Conservation (phyloP, 30 jellyfish, hydroid and myxozoan genomes). For the Rhopilema esculentum region DNA sequence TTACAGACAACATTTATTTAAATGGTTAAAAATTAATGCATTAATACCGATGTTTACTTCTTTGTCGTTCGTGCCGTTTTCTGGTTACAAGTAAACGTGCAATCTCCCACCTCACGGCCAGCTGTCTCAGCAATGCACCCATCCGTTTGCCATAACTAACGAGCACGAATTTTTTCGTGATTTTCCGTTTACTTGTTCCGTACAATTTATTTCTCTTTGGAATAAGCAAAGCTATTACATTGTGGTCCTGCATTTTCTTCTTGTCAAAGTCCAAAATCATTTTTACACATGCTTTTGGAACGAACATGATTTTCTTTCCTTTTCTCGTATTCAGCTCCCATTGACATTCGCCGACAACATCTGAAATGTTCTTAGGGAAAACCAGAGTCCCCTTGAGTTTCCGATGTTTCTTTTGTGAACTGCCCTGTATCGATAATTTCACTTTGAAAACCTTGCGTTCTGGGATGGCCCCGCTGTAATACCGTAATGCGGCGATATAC, state of each 20-base stretch:
- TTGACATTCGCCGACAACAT: constrained; percentile 25
- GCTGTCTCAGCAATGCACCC: constrained; percentile 41
- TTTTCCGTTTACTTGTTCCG: constrained; percentile 12
- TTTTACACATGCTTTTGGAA: constrained; percentile 51
- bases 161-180: constrained; percentile 62
- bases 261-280: neutral
- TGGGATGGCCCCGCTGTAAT: constrained; percentile 6
- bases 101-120: constrained; percentile 28
- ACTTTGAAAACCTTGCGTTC: constrained; percentile 34
- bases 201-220: constrained; percentile 36
- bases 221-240: constrained; percentile 37
- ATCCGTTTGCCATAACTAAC: constrained; percentile 61
- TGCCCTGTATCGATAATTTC: constrained; percentile 21
- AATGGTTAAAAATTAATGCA: too few relatives aligned
- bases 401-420: neutral
- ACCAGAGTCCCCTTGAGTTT: constrained; percentile 33
- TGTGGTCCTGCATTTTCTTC: neutral
- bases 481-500: constrained; percentile 6
- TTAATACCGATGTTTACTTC: neutral
- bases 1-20: neutral
- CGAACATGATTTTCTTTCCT: constrained; percentile 23
- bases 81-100: constrained; percentile 29
- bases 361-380: constrained; percentile 38
- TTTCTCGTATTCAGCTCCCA: constrained; percentile 26
- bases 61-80: constrained; percentile 3